Evolutionary conservation across 2,113 vertebrate species (phyloP).

Genomic region (Mungos mungo): DNA sequence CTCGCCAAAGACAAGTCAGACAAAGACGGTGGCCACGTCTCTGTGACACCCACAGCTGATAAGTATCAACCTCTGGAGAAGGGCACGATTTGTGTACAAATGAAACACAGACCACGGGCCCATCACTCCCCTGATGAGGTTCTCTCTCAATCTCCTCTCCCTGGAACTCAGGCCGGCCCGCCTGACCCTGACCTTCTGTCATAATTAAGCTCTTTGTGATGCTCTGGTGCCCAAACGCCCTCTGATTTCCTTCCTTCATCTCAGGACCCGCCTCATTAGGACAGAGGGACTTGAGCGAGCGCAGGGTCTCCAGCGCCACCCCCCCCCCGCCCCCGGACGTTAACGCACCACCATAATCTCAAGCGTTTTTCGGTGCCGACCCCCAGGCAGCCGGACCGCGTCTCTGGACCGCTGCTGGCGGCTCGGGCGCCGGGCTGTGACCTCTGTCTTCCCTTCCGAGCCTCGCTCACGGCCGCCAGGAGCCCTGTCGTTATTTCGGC

Average conservation of each 20-base stretch:
- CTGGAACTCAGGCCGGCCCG: conserved; percentile 44
- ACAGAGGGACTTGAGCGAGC: not conserved
- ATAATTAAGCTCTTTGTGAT: conserved; percentile 75
- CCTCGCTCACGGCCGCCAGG: conserved; percentile 19
- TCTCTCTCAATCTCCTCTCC: conserved; percentile 42
- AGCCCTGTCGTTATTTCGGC: not conserved
- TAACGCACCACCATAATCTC: conserved; percentile 14
- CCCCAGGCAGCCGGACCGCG: conserved; percentile 31
- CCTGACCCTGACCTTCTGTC: conserved; percentile 77
- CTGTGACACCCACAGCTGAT: not conserved
- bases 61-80: not conserved
- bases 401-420: conserved; percentile 16
- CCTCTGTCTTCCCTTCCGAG: not conserved
- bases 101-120: not conserved
- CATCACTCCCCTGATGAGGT: not conserved
- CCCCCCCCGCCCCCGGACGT: conserved; percentile 39
- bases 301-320: not conserved
- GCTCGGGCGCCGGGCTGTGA: conserved; percentile 21
- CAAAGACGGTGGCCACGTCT: not conserved
- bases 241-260: conserved; percentile 18
- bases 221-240: not conserved
- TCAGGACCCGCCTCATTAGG: conserved; percentile 16
- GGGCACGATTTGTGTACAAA: not conserved
- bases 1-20: not conserved
- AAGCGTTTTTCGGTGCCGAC: not conserved